Evolutionary conservation across 2,797 vertebrate species (phyloP), one percentile per base, ranked within the genome.

Genomic region (Scolopax rusticola): DNA sequence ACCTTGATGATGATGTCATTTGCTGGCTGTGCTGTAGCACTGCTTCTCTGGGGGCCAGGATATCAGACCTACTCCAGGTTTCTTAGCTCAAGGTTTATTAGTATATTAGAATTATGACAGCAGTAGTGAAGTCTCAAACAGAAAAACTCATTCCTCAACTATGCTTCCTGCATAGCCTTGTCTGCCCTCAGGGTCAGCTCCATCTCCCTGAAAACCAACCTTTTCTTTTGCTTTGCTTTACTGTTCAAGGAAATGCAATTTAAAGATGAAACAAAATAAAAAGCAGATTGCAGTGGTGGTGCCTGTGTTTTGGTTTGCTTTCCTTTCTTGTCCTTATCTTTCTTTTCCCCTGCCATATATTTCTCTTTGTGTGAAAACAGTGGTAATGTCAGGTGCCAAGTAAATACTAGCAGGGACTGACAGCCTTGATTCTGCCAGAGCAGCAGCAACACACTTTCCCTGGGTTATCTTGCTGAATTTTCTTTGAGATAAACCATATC

Each of bases 191-290:
- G 45, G 28, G 9, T 51, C 71, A 28, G 9, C 25, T 64, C 19
- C 24, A 0, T 41, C 63, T 82, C 9, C 38, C 68, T 2, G 0
- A 61, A 84, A 80, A 9, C 3, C 36, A 87, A 20, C 20, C 54
- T 79, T 56, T 70, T 54, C 10, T 77, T 85, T 60, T 60, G 18
- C 28, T 87, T 83, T 85, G 63, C 47, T 91, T 57, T 61, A 9
- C 28, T 47, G 3, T 59, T 91, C 57, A 69, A 77, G 64, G 47
- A 59, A 69, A 24, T 76, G 32, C 1, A 2, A 4, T 83, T 91
- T 57, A 45, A 76, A 89, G 47, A 63, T 43, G 30, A 85, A 89
- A 27, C 43, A 77, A 80, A 76, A 60, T 53, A 41, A 54, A 65
- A 80, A 77, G 33, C 47, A 33, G 50, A 18, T 33, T 67, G 16